A percentile compares a stretch with the other conserved stretches of the same genome.
Conservation (phyloP, 2,888 invertebrate genomes). For the Catocala fraxini region DNA sequence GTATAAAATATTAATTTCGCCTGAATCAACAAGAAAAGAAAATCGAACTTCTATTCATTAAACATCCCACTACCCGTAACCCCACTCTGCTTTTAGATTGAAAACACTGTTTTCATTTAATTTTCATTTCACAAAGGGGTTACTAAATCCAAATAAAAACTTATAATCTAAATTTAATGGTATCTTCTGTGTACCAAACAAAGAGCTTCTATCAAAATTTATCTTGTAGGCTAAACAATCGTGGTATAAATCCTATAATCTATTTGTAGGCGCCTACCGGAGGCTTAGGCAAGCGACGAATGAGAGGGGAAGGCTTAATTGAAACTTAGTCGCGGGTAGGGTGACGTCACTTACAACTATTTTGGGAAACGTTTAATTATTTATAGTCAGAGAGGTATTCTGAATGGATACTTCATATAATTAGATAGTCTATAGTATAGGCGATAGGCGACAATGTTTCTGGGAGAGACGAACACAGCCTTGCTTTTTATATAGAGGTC, state of each 20-base stretch:
- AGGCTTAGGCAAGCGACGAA: conserved; percentile 64
- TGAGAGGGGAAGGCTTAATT: conserved; percentile 77
- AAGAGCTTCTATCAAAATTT: conserved; percentile 60
- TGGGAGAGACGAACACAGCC: no score
- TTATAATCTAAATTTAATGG: conserved; percentile 48
- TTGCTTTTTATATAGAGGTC: no score
- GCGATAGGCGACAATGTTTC: no score
- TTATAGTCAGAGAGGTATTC: no score
- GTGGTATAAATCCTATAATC: conserved; percentile 69
- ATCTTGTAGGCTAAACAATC: conserved; percentile 59
- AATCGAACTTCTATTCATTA: neutral
- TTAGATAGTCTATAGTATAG: no score
- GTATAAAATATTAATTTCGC: no score
- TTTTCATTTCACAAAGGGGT: conserved; percentile 10
- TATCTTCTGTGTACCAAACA: conserved; percentile 33
- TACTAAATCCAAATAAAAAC: conserved; percentile 26
- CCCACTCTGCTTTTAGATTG: neutral
- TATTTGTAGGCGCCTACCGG: conserved; percentile 69
- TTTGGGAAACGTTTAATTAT: neutral
- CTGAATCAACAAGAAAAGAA: no score
- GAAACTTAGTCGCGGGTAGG: conserved; percentile 76
- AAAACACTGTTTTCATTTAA: conserved; percentile 20
- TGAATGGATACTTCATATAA: no score
- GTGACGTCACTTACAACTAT: conserved; percentile 16
- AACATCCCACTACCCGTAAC: neutral